Evolutionary conservation across 2,888 invertebrate species (phyloP).

Genomic region (Anticlea derivata): DNA sequence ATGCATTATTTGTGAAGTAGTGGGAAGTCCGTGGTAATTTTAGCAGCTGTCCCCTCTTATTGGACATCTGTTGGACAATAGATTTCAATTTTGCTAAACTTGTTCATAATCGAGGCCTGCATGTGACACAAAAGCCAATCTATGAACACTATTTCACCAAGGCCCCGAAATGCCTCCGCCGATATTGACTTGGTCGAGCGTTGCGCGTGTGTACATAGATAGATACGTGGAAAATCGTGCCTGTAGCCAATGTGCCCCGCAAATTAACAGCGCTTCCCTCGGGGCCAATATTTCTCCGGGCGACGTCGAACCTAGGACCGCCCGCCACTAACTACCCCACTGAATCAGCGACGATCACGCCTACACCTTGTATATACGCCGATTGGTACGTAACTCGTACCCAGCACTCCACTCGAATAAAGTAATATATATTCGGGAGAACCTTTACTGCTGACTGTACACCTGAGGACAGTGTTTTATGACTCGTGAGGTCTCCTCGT

Average conservation of each 20-base stretch:
- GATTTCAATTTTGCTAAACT: conserved; percentile 25
- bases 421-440: conserved; percentile 69
- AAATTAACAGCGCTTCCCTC: conserved; percentile 80
- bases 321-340: conserved; percentile 81
- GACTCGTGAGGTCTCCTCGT: not conserved
- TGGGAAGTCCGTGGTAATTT: not conserved
- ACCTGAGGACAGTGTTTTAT: conserved; percentile 32
- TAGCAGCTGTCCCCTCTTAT: not conserved
- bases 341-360: conserved; percentile 83
- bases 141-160: conserved; percentile 36
- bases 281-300: conserved; percentile 79
- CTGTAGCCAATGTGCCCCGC: conserved; percentile 71
- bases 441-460: conserved; percentile 67
- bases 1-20: too few relatives aligned
- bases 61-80: not conserved
- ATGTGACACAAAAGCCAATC: conserved; percentile 25
- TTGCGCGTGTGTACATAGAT: conserved; percentile 34
- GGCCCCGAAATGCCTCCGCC: conserved; percentile 49
- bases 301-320: conserved; percentile 78
- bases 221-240: conserved; percentile 74
- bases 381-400: conserved; percentile 76
- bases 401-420: conserved; percentile 70
- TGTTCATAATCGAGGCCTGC: conserved; percentile 21
- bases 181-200: conserved; percentile 49
- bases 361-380: conserved; percentile 81